Conservation (phyloP, 1,140 invertebrate genomes). For the Drosophila lini region DNA sequence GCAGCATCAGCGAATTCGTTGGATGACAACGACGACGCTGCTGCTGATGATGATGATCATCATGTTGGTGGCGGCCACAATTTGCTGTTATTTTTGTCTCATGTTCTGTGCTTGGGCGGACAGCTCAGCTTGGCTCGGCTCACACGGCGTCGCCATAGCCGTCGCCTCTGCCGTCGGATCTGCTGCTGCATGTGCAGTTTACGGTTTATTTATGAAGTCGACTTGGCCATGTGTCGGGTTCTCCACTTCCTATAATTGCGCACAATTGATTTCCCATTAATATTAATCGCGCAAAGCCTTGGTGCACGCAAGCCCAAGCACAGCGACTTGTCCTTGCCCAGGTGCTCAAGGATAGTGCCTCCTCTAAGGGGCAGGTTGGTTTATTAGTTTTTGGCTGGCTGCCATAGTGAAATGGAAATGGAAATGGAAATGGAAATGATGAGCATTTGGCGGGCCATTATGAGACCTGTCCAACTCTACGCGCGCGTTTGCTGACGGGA, state of each 20-base stretch:
- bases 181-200: slow-evolving; percentile 30
- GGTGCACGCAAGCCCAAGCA: slow-evolving; percentile 46
- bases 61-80: slow-evolving; percentile 21
- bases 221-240: slow-evolving; percentile 30
- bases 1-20: slow-evolving; percentile 47
- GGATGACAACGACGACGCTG: slow-evolving; percentile 20
- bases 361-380: slow-evolving; percentile 6
- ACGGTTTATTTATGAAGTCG: slow-evolving; percentile 49
- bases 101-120: slow-evolving; percentile 76
- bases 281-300: slow-evolving; percentile 60
- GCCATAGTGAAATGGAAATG: slow-evolving; percentile 54
- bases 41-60: slow-evolving; percentile 19
- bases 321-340: slow-evolving; percentile 59
- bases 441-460: slow-evolving; percentile 34
- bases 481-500: slow-evolving; percentile 3
- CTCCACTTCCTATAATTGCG: slow-evolving; percentile 44
- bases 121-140: slow-evolving; percentile 53
- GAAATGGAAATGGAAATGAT: slow-evolving; percentile 56
- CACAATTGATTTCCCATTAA: slow-evolving; percentile 74
- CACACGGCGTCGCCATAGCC: slow-evolving; percentile 14
- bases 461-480: slow-evolving; percentile 39
- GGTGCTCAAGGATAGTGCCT: slow-evolving; percentile 54
- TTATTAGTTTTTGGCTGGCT: slow-evolving; percentile 35
- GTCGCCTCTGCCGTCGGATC: background rate
- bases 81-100: slow-evolving; percentile 75